Evolutionary conservation across 2,888 invertebrate species (phyloP).

Genomic region (Amphiduros pacificus): DNA sequence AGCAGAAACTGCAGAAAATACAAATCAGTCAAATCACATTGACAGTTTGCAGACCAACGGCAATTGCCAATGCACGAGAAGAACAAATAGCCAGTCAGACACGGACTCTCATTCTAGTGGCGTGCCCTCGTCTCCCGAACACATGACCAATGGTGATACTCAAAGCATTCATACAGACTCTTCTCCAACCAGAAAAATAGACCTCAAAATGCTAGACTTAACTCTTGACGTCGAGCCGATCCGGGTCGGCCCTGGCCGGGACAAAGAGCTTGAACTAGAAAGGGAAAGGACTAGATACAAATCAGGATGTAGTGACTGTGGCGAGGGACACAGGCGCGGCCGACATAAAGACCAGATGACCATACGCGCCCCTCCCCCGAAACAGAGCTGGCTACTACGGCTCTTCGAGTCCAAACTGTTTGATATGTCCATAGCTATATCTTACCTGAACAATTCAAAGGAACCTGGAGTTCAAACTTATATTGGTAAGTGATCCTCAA

Average conservation of each 20-base stretch:
- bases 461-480: conserved; percentile 97
- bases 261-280: neutral
- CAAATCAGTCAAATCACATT: neutral
- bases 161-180: too few relatives aligned
- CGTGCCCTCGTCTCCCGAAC: neutral
- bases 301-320: conserved; percentile 7
- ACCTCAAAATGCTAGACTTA: neutral
- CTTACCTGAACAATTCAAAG: conserved; percentile 96
- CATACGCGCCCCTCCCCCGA: neutral
- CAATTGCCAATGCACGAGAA: too few relatives aligned
- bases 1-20: neutral
- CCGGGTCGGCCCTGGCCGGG: neutral
- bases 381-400: conserved; percentile 70
- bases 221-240: neutral
- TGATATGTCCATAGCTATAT: conserved; percentile 97
- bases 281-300: neutral
- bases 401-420: conserved; percentile 97
- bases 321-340: too few relatives aligned
- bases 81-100: neutral
- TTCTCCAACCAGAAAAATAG: neutral
- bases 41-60: neutral
- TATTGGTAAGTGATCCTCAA: conserved; percentile 69
- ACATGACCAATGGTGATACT: neutral
- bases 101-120: neutral
- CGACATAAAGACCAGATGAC: too few relatives aligned